Percentiles rank a stretch among this genome's conserved stretches.
Conservation (phyloP, 2,113 vertebrate genomes). For the Oncorhynchus keta region DNA sequence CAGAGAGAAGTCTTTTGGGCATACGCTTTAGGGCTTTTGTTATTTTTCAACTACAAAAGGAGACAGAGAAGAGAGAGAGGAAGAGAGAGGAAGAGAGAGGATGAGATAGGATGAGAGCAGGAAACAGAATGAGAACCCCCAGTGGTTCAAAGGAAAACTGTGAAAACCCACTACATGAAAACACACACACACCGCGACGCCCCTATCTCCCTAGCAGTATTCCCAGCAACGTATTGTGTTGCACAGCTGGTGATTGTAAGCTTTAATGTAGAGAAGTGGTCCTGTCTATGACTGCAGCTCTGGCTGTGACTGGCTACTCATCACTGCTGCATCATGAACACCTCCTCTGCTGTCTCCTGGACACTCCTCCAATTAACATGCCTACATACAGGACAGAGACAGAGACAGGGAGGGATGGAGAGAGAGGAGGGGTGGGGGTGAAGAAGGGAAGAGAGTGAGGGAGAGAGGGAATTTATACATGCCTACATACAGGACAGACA, state of each 20-base stretch:
- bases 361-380: conserved; percentile 79
- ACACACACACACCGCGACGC: too few relatives aligned
- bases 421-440: not conserved
- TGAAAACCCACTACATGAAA: not conserved
- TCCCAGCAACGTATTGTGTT: too few relatives aligned
- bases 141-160: too few relatives aligned
- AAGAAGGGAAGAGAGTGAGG: conserved; percentile 18
- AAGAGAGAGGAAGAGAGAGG: conserved; percentile 5
- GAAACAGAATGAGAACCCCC: too few relatives aligned
- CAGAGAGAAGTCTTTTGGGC: too few relatives aligned
- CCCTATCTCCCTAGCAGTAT: too few relatives aligned
- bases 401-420: too few relatives aligned
- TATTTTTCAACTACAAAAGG: too few relatives aligned
- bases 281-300: not conserved
- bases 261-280: not conserved
- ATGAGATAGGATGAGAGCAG: too few relatives aligned
- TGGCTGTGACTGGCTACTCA: conserved; percentile 9
- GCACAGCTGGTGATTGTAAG: not conserved
- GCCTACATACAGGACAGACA: too few relatives aligned
- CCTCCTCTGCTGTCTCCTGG: conserved; percentile 75
- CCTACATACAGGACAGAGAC: conserved; percentile 35
- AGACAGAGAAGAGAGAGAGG: conserved; percentile 12
- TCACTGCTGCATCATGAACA: conserved; percentile 78
- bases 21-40: too few relatives aligned
- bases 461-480: too few relatives aligned